Percentiles rank a stretch among this genome's conserved stretches.
Evolutionary conservation across 2,113 vertebrate species (phyloP).

Genomic region (Lophotis ruficrista): DNA sequence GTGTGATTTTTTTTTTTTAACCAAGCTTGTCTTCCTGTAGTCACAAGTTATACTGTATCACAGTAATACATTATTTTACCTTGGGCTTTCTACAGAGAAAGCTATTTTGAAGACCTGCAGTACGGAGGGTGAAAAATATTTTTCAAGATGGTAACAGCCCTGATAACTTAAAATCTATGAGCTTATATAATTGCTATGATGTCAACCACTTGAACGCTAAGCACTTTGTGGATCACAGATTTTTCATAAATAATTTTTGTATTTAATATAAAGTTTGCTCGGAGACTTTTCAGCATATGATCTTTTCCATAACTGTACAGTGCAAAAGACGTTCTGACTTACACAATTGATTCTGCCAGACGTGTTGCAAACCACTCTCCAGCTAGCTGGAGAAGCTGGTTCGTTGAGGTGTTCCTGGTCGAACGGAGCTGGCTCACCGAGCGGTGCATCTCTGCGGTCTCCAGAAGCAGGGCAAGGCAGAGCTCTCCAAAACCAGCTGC

Average conservation of each 20-base stretch:
- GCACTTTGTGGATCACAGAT: constrained; percentile 85
- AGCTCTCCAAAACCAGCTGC: constrained; percentile 65
- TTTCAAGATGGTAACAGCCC: constrained; percentile 82
- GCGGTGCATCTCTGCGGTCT: constrained; percentile 49
- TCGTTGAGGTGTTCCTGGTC: constrained; percentile 26
- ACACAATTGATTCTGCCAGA: constrained; percentile 57
- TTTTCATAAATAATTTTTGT: constrained; percentile 86
- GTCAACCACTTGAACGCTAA: constrained; percentile 81
- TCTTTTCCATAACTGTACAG: constrained; percentile 84
- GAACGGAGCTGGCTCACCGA: constrained; percentile 21
- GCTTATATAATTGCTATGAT: constrained; percentile 72
- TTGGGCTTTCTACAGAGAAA: constrained; percentile 85
- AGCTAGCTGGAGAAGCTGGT: constrained; percentile 31
- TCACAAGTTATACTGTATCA: constrained; percentile 87
- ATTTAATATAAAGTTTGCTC: constrained; percentile 83
- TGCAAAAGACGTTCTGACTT: constrained; percentile 79
- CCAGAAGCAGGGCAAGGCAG: constrained; percentile 58
- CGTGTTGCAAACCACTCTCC: constrained; percentile 54
- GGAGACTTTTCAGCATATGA: constrained; percentile 80
- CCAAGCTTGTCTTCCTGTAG: constrained; percentile 93
- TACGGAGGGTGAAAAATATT: constrained; percentile 69
- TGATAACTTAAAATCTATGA: constrained; percentile 64
- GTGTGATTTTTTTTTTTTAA: constrained; percentile 85
- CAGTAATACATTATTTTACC: constrained; percentile 81
- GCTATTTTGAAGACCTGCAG: constrained; percentile 76